Evolutionary conservation across 2,888 invertebrate genomes (phyloP).

Genomic region (Carpatolechia fugitivella): DNA sequence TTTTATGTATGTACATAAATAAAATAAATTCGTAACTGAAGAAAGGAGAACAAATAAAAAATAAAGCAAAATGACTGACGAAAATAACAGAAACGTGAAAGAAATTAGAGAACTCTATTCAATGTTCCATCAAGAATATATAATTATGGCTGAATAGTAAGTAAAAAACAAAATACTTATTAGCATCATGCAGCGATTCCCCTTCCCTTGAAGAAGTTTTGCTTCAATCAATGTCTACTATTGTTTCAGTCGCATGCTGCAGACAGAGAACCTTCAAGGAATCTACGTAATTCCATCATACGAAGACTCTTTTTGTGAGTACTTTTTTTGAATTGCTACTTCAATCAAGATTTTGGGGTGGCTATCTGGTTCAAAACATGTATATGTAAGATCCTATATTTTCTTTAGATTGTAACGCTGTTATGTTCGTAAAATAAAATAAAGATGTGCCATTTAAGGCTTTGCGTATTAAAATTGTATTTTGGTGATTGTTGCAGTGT

Average conservation of each 20-base stretch:
- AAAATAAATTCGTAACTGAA: too few relatives aligned
- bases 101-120: constrained; percentile 84
- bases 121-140: constrained; percentile 92
- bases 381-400: too few relatives aligned
- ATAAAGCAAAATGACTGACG: constrained; percentile 48
- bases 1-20: too few relatives aligned
- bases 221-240: too few relatives aligned
- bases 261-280: constrained; percentile 91
- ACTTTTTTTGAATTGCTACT: not conserved
- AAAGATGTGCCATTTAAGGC: too few relatives aligned
- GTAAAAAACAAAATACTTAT: constrained; percentile 43
- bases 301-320: constrained; percentile 88
- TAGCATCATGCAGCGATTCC: too few relatives aligned
- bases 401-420: too few relatives aligned
- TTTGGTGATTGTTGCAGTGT: constrained; percentile 80
- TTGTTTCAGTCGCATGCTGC: constrained; percentile 89
- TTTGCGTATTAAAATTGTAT: too few relatives aligned
- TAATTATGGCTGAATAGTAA: constrained; percentile 96
- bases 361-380: too few relatives aligned
- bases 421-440: too few relatives aligned
- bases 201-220: too few relatives aligned
- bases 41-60: not conserved
- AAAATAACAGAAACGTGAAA: constrained; percentile 56
- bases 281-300: constrained; percentile 96
- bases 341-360: too few relatives aligned